A percentile compares a stretch with the other conserved stretches of the same genome.
Evolutionary conservation across 2,888 invertebrate species (phyloP).

Genomic region (Hypomecis atomaria): DNA sequence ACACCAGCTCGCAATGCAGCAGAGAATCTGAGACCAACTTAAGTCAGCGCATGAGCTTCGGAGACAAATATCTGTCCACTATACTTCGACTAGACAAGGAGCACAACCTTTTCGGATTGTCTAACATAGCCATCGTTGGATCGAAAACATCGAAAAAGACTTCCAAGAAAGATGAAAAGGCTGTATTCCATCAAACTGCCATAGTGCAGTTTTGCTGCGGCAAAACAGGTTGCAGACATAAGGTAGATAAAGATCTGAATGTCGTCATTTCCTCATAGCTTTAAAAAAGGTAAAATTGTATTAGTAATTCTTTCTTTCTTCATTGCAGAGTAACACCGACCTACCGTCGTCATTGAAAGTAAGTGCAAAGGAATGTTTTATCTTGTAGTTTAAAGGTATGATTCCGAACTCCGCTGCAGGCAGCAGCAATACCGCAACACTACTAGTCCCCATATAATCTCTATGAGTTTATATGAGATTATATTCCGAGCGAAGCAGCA

Average conservation of each 20-base stretch:
- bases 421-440: no score
- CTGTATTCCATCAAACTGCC: constrained; percentile 75
- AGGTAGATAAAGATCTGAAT: constrained; percentile 46
- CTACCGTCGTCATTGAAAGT: constrained; percentile 71
- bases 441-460: no score
- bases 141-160: constrained; percentile 57
- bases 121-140: constrained; percentile 69
- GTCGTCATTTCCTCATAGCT: background rate
- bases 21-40: constrained; percentile 55
- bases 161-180: constrained; percentile 61
- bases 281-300: background rate
- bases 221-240: constrained; percentile 61
- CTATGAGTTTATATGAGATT: no score
- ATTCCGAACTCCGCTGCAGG: no score
- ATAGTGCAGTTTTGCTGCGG: constrained; percentile 73
- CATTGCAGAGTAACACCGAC: constrained; percentile 72
- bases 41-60: constrained; percentile 45
- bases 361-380: no score
- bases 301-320: constrained; percentile 14
- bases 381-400: no score
- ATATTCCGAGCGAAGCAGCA: no score
- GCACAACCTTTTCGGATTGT: constrained; percentile 76
- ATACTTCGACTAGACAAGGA: constrained; percentile 74
- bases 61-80: constrained; percentile 71
- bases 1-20: constrained; percentile 56